These are phyloP conservation scores for Helostoma temminkii DNA, from an alignment of 2,797 vertebrate genomes.

Conservation along the genomic window DNA sequence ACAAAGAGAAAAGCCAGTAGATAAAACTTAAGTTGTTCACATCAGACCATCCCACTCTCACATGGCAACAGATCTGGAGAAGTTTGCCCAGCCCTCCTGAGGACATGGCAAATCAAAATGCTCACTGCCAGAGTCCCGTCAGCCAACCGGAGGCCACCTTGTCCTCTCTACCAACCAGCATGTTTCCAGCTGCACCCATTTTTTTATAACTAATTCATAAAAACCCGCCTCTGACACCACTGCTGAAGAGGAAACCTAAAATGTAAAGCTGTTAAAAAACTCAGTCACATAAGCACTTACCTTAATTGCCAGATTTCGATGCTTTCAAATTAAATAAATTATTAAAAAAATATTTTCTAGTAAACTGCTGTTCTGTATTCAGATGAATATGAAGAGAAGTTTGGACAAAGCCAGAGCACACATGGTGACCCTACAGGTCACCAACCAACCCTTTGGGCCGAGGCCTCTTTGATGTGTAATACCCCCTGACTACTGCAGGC, in stretches of 20 bases:
- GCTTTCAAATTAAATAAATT: background rate
- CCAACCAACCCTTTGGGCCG: conserved; percentile 39
- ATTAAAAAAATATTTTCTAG: background rate
- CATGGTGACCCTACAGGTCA: conserved; percentile 43
- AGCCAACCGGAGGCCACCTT: conserved; percentile 30
- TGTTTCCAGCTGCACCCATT: background rate
- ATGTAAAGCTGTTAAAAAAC: background rate
- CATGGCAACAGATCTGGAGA: conserved; percentile 18
- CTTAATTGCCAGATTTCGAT: background rate
- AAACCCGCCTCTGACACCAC: background rate
- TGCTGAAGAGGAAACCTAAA: background rate
- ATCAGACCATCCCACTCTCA: conserved; percentile 8
- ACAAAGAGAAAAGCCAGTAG: background rate
- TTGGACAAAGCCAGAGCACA: conserved; percentile 54
- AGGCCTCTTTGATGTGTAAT: conserved; percentile 59
- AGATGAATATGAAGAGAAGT: conserved; percentile 22
- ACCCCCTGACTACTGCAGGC: conserved; percentile 38
- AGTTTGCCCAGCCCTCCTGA: background rate
- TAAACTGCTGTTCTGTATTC: conserved; percentile 6
- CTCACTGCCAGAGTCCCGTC: conserved; percentile 4
- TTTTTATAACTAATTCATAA: conserved; percentile 5
- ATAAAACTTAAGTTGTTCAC: background rate
- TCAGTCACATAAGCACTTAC: background rate
- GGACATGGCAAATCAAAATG: background rate
- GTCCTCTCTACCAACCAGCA: background rate